Percentiles rank a stretch among this genome's conserved stretches.
phyloP scores from a whole-genome alignment of 2,113 vertebrate species.

The Athene cunicularia region DNA sequence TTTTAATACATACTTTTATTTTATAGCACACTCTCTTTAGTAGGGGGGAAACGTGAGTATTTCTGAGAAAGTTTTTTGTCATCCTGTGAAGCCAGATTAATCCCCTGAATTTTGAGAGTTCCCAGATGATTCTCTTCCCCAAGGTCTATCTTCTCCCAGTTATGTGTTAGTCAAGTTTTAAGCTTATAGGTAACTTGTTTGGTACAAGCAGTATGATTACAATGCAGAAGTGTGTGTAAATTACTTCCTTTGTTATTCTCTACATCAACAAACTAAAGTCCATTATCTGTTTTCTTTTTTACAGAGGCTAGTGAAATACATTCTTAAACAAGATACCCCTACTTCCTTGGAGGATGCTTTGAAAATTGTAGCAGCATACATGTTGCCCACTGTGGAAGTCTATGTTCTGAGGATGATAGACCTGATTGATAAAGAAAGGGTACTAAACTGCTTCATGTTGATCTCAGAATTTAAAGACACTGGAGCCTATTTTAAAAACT shows the following conservation, averaged over 20 bases:
- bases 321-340: constrained; percentile 87
- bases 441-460: constrained; percentile 26
- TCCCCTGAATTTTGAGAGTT: neutral
- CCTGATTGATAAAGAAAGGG: constrained; percentile 83
- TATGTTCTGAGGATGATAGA: constrained; percentile 84
- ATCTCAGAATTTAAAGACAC: neutral
- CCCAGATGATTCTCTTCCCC: neutral
- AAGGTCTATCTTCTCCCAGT: neutral
- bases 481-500: neutral
- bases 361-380: constrained; percentile 85
- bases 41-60: neutral
- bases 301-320: constrained; percentile 88
- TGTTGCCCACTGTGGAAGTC: constrained; percentile 83
- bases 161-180: neutral
- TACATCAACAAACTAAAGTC: neutral
- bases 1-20: neutral
- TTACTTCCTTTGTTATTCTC: neutral
- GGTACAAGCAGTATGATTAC: neutral
- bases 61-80: neutral
- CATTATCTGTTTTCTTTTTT: neutral
- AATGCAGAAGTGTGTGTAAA: neutral
- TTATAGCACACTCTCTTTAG: neutral
- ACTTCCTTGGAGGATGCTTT: constrained; percentile 89
- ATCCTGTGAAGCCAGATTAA: neutral
- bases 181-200: neutral